Base-by-base conservation (phyloP, 2,888 invertebrate species). In the Agriopis leucophaearia region DNA sequence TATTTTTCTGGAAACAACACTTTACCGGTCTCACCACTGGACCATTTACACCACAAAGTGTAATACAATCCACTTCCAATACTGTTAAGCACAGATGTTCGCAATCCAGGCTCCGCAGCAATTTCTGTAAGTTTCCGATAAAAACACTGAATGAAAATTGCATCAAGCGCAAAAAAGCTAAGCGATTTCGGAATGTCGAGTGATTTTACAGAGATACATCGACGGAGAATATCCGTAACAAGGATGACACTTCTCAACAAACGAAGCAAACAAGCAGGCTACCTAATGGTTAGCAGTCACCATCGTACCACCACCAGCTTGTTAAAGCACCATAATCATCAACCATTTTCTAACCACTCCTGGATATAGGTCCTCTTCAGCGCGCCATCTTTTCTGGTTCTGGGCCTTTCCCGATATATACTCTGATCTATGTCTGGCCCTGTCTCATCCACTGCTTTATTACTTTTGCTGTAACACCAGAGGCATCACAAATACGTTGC, bases 111-210 rank as follows among this genome's bases (percentile, higher is more conserved):
- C 64, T 51, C 56, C 40, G 59, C 40, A 57, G 67, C 61, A 69
- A 72, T 71, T 64, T 64, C 61, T 66, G 60, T 56, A 67, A 64
- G 66, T 64, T 65, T 66, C 66, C 57, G 64, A 70, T 66, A 69
- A 69, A 69, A 74, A 69, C 64, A 63, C 58, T 48, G 74, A 69
- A 75, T 75, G 67, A 71, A 75, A 75, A 75, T 71, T 74, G 73
- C 69, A 75, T 74, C 73, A 66, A 66, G 67, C 65, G 74, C 64
- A 74, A 75, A 71, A 73, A 75, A 74, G 68, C 69, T 71, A 66
- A 72, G 59, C 69, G 67, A 59, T 58, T 66, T 67, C 61, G 70
- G 63, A 69, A 71, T 74, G 70, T 73, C 63, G 69, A 63, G 69
- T 64, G 62, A 50, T 44, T 38, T 48, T 51, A 45, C 35, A 35